Percentiles rank a stretch among this genome's conserved stretches.
phyloP scores from a whole-genome alignment of 92 coral and sea anemone species.

The Nematostella vectensis region DNA sequence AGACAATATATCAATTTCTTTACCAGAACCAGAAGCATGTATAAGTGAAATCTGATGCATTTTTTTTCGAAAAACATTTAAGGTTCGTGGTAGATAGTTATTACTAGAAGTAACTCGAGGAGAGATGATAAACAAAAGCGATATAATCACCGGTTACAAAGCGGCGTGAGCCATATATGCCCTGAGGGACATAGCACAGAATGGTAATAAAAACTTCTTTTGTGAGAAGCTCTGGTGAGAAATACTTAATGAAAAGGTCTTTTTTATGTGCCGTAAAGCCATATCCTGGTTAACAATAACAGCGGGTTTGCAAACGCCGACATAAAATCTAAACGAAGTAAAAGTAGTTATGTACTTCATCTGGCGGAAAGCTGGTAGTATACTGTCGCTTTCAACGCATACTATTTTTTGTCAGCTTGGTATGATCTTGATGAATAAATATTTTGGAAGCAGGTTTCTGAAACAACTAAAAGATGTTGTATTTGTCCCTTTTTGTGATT shows the following conservation, averaged over 20 bases:
- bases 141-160: too few relatives aligned
- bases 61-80: neutral
- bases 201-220: neutral
- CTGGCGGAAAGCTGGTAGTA: neutral
- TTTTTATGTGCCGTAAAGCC: constrained; percentile 6
- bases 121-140: too few relatives aligned
- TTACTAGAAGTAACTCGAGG: neutral
- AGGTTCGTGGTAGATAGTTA: neutral
- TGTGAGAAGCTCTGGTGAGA: neutral
- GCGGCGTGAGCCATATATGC: too few relatives aligned
- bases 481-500: too few relatives aligned
- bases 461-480: too few relatives aligned
- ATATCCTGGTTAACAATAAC: neutral
- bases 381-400: neutral
- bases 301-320: neutral
- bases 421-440: too few relatives aligned
- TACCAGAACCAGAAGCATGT: too few relatives aligned
- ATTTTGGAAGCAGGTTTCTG: too few relatives aligned
- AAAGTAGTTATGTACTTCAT: neutral
- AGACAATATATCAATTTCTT: neutral
- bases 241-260: neutral
- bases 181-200: neutral
- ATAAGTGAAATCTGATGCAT: too few relatives aligned
- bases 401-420: too few relatives aligned
- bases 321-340: neutral